Base-by-base conservation (phyloP, 2,888 invertebrate species). In the Tetragnatha montana region DNA sequence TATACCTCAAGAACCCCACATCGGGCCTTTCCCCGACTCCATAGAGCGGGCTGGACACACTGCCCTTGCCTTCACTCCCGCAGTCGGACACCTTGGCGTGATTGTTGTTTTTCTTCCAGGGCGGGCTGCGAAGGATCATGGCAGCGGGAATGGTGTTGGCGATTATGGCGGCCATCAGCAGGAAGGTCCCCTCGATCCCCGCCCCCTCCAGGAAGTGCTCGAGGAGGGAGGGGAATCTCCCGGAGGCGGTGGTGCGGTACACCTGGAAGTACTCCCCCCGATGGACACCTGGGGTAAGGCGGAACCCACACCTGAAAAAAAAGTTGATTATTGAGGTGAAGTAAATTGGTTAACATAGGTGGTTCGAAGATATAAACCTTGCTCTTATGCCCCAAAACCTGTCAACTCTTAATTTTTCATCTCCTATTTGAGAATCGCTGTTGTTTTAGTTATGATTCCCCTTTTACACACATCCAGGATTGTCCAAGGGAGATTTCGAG, bases 211-310 rank as follows among this genome's bases (percentile, higher is more conserved):
- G 60, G 49, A 90, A 22, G 12, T 81, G 80, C 68, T 90, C 89
- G 1, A 91, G 22, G 3, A 92, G 75, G 2, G 83, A 81, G 0
- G 91, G 91, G 22, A 92, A 91, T 3, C 92, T 91, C 1, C 92
- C 92, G 0, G 89, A 87, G 8, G 92, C 92, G 7, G 90, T 90
- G 8, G 90, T 91, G 7, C 87, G 74, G 69, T 90, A 89, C 79
- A 91, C 87, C 4, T 84, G 71, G 74, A 92, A 92, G 80, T 92
- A 91, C 81, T 92, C 91, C n/a, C n/a, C n/a, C 87, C 91, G 6
- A 90, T 90, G 7, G 83, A 70, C 0, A 86, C 90, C 79, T 87
- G 87, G 12, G 86, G 86, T 0, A 90, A 75, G 0, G 90, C 82
- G 14, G 87, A 78, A 6, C 79, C 90, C 6, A 87, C 6, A 47